A percentile compares a stretch with the other conserved stretches of the same genome.
Evolutionary conservation across 2,888 invertebrate species (phyloP).

Genomic region (Volucella bombylans): DNA sequence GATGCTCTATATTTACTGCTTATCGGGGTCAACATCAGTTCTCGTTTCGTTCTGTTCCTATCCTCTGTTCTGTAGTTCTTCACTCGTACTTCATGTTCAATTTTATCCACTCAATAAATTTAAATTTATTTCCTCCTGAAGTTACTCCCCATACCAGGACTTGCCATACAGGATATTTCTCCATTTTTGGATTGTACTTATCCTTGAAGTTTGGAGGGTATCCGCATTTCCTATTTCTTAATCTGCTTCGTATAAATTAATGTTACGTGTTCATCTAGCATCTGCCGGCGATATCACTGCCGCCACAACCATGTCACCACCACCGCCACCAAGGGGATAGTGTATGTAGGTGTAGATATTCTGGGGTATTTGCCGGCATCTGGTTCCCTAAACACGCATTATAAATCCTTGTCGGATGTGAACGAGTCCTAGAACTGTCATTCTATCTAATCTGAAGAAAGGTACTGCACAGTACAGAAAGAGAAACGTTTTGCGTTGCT

Average conservation of each 20-base stretch:
- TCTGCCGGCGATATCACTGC: conserved; percentile 15
- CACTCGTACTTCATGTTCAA: conserved; percentile 13
- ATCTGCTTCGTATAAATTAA: conserved; percentile 68
- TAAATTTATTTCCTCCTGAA: conserved; percentile 39
- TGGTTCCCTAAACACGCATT: conserved; percentile 64
- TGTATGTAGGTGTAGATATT: conserved; percentile 27
- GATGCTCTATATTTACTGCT: no score
- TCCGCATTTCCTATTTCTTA: conserved; percentile 45
- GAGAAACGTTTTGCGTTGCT: conserved; percentile 15
- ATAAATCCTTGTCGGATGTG: conserved; percentile 67
- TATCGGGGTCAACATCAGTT: no score
- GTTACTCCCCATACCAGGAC: not conserved
- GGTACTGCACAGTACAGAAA: conserved; percentile 46
- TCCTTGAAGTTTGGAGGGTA: conserved; percentile 25
- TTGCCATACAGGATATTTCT: no score
- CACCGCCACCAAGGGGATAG: conserved; percentile 27
- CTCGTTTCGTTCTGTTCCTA: no score
- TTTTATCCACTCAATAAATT: conserved; percentile 54
- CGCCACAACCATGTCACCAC: not conserved
- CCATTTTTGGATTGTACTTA: no score
- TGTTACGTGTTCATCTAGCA: conserved; percentile 63
- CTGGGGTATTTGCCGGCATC: conserved; percentile 11
- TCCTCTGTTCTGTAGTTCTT: no score
- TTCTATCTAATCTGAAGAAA: conserved; percentile 57
- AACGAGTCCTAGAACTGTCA: conserved; percentile 64